phyloP scores from a whole-genome alignment of 2,888 invertebrate species.

The Pasiphila rectangulata region DNA sequence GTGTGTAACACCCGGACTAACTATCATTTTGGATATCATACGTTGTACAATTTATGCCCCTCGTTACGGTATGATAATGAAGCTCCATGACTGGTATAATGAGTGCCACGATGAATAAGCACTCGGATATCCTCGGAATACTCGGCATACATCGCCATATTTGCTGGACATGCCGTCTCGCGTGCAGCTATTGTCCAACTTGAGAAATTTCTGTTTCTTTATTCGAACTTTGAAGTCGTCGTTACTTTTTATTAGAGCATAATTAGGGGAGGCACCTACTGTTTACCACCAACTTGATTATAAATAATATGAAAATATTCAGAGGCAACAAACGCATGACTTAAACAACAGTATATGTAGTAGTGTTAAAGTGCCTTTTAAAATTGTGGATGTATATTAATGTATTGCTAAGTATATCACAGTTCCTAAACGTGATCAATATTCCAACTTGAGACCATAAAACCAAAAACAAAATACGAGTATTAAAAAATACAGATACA shows the following conservation, averaged over 20 bases:
- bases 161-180: constrained; percentile 23
- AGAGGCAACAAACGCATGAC: too few relatives aligned
- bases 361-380: too few relatives aligned
- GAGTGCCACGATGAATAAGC: constrained; percentile 52
- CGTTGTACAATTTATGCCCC: constrained; percentile 46
- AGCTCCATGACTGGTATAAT: constrained; percentile 37
- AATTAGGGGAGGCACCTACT: neutral
- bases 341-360: too few relatives aligned
- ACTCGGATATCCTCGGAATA: constrained; percentile 44
- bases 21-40: constrained; percentile 17
- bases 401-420: too few relatives aligned
- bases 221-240: neutral
- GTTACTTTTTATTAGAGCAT: neutral
- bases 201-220: constrained; percentile 7
- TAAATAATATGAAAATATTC: too few relatives aligned
- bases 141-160: constrained; percentile 39
- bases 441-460: too few relatives aligned
- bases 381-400: too few relatives aligned
- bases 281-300: too few relatives aligned
- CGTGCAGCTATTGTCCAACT: constrained; percentile 17
- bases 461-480: too few relatives aligned
- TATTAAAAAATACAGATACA: too few relatives aligned
- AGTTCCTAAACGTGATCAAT: too few relatives aligned
- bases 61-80: constrained; percentile 39
- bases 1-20: too few relatives aligned